Evolutionary conservation across 2,797 vertebrate genomes (phyloP), one percentile per base, ranked within the genome.

Genomic region (Discoglossus pictus): DNA sequence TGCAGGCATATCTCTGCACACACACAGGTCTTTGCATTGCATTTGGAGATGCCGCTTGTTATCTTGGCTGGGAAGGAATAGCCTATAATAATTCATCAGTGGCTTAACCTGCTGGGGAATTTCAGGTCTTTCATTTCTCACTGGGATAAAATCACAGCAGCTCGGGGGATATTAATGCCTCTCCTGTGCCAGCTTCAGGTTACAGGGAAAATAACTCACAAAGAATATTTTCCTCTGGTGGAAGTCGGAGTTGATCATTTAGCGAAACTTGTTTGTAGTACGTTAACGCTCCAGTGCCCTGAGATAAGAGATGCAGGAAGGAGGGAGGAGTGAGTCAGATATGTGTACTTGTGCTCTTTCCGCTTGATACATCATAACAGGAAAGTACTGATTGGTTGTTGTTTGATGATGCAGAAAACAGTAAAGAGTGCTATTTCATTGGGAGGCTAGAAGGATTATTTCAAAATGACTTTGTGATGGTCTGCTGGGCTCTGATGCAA

Each of bases 61-160:
- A 71, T 71, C 68, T 71, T 71, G 53, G 68, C 68, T 71, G 61
- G 68, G 68, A 64, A 59, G 68, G 46, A 71, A 71, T 71, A 71
- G 62, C 68, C 68, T 71, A 64, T 71, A 71, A 71, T 64, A 71
- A 71, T 64, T 71, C 68, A 71, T 71, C 68, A 71, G 68, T 71
- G 68, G 61, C 68, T 71, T 71, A 71, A 71, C 68, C 68, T 71
- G 68, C 68, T 71, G 68, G 68, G 68, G 68, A 71, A 71, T 59
- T 71, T 71, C 53, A 71, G 68, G 68, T 59, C 68, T 71, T 71
- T 71, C 68, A 71, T 71, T 71, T 71, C 68, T 71, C 68, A 71
- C 61, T 71, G 68, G 68, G 68, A 71, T 71, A 71, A 71, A 71
- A 71, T 71, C 68, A 71, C 68, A 71, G 53, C 61, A 58, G 68